Evolutionary conservation across 2,888 invertebrate genomes (phyloP).

Genomic region (Diploptera punctata): DNA sequence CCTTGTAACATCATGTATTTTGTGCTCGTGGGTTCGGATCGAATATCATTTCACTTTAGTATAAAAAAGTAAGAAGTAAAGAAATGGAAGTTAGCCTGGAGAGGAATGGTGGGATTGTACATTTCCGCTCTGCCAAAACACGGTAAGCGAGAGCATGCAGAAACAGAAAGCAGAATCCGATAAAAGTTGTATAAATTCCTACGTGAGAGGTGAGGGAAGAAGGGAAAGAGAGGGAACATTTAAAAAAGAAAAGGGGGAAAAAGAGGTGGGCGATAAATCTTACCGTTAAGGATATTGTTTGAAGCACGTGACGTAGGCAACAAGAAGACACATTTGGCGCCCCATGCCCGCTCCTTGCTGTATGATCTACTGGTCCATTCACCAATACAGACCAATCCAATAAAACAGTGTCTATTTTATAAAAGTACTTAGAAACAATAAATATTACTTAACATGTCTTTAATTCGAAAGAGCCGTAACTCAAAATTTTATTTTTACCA

Average conservation of each 20-base stretch:
- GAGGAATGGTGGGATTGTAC: neutral
- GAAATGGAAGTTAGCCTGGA: slow-evolving; percentile 8
- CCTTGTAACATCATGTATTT: no score
- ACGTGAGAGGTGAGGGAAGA: neutral
- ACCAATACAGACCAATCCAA: no score
- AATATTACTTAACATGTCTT: no score
- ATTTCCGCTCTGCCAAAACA: neutral
- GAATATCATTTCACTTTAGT: slow-evolving; percentile 26
- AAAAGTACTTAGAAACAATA: no score
- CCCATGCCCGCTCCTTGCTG: neutral
- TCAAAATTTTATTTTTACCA: no score
- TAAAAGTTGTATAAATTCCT: slow-evolving; percentile 39
- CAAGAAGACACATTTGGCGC: slow-evolving; percentile 20
- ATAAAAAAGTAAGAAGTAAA: slow-evolving; percentile 10
- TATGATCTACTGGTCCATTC: neutral
- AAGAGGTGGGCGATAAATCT: slow-evolving; percentile 31
- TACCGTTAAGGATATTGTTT: slow-evolving; percentile 33
- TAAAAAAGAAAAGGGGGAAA: neutral
- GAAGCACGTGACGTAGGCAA: slow-evolving; percentile 18
- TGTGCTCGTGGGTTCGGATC: neutral
- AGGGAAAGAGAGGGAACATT: neutral
- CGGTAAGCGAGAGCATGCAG: slow-evolving; percentile 1
- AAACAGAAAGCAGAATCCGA: slow-evolving; percentile 36
- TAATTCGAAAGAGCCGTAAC: no score
- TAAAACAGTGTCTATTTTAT: no score